Percentiles rank a stretch among this genome's conserved stretches.
These are phyloP conservation scores for Toxotes chatareus DNA, from an alignment of 2,113 vertebrate species.

Conservation along the genomic window DNA sequence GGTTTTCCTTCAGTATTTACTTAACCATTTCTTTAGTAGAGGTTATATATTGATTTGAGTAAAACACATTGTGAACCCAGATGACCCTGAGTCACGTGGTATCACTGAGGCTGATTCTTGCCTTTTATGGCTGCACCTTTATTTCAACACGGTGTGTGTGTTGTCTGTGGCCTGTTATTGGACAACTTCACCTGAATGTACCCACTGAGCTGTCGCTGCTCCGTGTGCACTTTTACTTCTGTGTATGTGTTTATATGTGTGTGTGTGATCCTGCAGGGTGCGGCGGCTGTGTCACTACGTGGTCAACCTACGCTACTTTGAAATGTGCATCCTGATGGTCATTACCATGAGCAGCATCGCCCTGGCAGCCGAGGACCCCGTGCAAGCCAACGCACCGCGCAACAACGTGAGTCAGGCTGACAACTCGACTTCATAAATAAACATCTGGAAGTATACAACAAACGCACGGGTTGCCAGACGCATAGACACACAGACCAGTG, in stretches of 20 bases:
- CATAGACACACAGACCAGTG: slow-evolving; percentile 1
- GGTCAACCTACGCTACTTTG: slow-evolving; percentile 95
- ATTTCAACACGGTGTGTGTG: not conserved
- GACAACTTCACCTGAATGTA: slow-evolving; percentile 15
- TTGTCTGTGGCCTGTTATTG: not conserved
- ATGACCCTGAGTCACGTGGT: not conserved
- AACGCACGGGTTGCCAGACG: slow-evolving; percentile 18
- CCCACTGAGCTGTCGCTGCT: not conserved
- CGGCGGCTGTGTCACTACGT: slow-evolving; percentile 94
- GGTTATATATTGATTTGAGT: not conserved
- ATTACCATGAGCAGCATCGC: slow-evolving; percentile 98
- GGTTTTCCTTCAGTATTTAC: not conserved
- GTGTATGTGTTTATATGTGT: slow-evolving; percentile 16
- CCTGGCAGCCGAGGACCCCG: slow-evolving; percentile 95
- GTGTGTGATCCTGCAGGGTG: slow-evolving; percentile 83
- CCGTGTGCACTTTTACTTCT: not conserved
- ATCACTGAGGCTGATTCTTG: not conserved
- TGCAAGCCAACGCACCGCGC: slow-evolving; percentile 88
- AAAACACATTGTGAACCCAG: not conserved
- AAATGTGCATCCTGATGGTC: slow-evolving; percentile 97
- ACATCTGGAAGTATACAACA: slow-evolving; percentile 32
- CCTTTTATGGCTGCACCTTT: not conserved
- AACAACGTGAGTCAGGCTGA: slow-evolving; percentile 90
- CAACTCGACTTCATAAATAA: slow-evolving; percentile 28
- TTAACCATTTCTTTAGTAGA: not conserved